Base-by-base conservation (phyloP, 1,140 invertebrate species). In the Macrobrachium nipponense region DNA sequence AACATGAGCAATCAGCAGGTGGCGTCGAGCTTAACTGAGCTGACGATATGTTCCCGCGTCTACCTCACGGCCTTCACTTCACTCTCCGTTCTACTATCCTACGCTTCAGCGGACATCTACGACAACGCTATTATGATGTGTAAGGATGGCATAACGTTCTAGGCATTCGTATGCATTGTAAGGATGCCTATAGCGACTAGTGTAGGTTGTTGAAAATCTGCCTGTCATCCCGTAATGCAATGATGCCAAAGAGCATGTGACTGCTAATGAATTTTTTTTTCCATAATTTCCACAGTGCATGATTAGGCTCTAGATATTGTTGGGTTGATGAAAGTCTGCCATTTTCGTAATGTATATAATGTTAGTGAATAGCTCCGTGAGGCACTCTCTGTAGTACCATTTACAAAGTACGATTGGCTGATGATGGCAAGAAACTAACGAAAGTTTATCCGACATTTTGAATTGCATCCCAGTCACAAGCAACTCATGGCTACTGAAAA, bases 1-100 rank as follows among this genome's bases (percentile, higher is more conserved):
- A 78, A 78, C 76, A 78, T 78, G 76, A 78, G 20, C 23, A 59
- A 60, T 51, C 76, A 78, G 58, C 76, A 78, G 76, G 58, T 78
- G 44, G 76, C 76, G 6, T 60, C 76, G 0, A 62, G 58, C 23
- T 3, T 78, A 0, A 78, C 76, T 4, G 51, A 78, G n/a, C 6
- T 78, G 1, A 61, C 58, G 3, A 61, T 78, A 4, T 78, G 76
- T 23, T 78, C 76, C 20, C 15, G 76, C 0, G 76, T 78, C 14
- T 78, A 60, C 58, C 51, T 60, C 51, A 78, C 76, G 15, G 76
- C 76, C 15, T 14, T 78, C 20, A 78, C 76, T 59, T 60, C 18
- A 61, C 76, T 78, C 20, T 59, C 58, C 12, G 76, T 78, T 4
- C 36, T 78, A 23, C 36, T 78, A 17, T 78, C 76, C 14, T 78